phyloP scores from a whole-genome alignment of 2,113 vertebrate species.

The Sitta europaea region DNA sequence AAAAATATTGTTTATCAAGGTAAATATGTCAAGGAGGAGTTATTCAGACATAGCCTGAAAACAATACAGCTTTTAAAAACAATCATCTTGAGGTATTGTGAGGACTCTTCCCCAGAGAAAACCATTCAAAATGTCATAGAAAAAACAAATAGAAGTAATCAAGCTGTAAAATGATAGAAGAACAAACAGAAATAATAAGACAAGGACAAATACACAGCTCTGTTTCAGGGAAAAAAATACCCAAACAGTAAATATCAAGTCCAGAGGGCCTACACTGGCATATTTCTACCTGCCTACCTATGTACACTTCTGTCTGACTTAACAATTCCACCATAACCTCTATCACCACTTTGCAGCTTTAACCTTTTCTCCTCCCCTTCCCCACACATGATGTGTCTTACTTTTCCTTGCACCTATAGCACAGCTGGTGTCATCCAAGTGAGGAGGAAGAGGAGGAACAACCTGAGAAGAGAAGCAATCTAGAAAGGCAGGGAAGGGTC shows the following conservation, averaged over 20 bases:
- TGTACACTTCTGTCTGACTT: not conserved
- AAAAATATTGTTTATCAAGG: constrained; percentile 30
- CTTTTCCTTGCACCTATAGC: not conserved
- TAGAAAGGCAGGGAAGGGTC: not conserved
- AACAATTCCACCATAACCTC: not conserved
- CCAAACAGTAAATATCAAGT: not conserved
- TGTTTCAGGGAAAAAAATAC: not conserved
- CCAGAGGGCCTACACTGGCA: not conserved
- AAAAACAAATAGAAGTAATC: constrained; percentile 2
- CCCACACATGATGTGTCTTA: not conserved
- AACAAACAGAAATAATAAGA: not conserved
- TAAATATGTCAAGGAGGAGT: constrained; percentile 31
- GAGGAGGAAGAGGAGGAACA: not conserved
- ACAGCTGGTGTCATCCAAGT: not conserved
- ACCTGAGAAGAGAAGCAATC: not conserved
- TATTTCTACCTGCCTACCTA: not conserved
- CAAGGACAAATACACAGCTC: not conserved
- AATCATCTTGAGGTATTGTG: not conserved
- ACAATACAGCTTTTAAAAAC: constrained; percentile 30
- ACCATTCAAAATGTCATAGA: not conserved
- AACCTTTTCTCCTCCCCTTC: not conserved
- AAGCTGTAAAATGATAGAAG: not conserved
- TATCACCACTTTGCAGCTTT: not conserved
- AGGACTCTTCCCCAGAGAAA: constrained; percentile 24
- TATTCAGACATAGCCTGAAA: constrained; percentile 10